Conservation (phyloP, 1,140 invertebrate species). For the Drosophila truncata region DNA sequence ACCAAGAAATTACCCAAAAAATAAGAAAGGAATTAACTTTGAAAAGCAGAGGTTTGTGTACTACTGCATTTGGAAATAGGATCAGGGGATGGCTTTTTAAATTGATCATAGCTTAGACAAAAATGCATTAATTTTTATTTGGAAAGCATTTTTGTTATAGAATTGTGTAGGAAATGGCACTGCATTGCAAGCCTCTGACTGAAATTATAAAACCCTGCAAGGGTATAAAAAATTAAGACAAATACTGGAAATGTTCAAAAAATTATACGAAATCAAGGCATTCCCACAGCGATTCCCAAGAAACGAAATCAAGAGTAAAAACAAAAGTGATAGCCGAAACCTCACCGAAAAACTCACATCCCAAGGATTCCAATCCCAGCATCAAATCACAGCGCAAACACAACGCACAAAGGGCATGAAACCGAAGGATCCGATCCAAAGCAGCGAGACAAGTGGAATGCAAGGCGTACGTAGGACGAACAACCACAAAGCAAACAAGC, state of each 20-base stretch:
- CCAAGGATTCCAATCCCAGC: conserved; percentile 48
- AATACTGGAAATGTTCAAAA: neutral
- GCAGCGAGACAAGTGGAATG: conserved; percentile 74
- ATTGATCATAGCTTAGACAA: neutral
- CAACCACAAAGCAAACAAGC: conserved; percentile 80
- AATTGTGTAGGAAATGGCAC: no score
- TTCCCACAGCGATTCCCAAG: conserved; percentile 49
- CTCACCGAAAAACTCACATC: conserved; percentile 29
- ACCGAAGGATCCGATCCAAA: conserved; percentile 52
- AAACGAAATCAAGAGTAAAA: conserved; percentile 77
- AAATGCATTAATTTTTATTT: neutral
- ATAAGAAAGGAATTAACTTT: neutral
- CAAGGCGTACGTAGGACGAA: conserved; percentile 42
- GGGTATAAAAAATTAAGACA: neutral
- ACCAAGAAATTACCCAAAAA: neutral
- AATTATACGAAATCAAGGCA: conserved; percentile 37
- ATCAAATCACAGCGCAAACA: conserved; percentile 79
- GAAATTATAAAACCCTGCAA: neutral
- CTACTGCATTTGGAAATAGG: no score
- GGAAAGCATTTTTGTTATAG: neutral
- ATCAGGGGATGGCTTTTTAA: no score
- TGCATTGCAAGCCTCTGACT: no score
- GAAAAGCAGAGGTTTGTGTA: no score
- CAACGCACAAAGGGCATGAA: conserved; percentile 32
- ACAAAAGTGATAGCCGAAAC: conserved; percentile 74